Evolutionary conservation across 2,113 vertebrate genomes (phyloP).

Genomic region (Xiphorhynchus elegans): DNA sequence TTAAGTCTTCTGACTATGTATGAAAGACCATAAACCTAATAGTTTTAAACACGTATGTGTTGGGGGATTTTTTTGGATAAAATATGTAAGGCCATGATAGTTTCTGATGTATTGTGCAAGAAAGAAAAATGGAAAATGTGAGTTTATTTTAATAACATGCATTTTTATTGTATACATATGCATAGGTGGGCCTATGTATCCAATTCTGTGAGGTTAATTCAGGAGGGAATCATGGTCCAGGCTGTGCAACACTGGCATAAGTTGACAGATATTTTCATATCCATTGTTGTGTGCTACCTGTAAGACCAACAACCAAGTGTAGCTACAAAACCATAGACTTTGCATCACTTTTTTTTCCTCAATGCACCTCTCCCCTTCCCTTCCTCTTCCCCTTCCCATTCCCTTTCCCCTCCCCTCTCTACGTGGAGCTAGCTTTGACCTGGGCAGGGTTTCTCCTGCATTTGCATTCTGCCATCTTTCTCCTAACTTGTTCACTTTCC

Average conservation of each 20-base stretch:
- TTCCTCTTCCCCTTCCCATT: not conserved
- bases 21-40: not conserved
- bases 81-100: not conserved
- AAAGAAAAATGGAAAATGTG: not conserved
- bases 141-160: not conserved
- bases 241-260: fast-evolving
- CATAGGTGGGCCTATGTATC: not conserved
- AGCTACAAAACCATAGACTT: not conserved
- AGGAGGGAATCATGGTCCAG: not conserved
- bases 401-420: not conserved
- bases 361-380: not conserved
- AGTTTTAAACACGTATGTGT: not conserved
- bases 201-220: not conserved
- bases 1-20: not conserved
- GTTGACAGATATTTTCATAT: not conserved
- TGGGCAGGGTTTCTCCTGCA: not conserved
- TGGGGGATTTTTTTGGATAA: not conserved
- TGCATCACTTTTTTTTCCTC: not conserved
- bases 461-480: not conserved
- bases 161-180: not conserved
- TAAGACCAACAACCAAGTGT: not conserved
- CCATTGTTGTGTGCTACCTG: not conserved
- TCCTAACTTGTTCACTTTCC: not conserved
- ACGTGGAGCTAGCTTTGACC: not conserved
- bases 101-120: not conserved